Evolutionary conservation across 1,140 invertebrate genomes (phyloP).

Genomic region (Diabrotica virgifera): DNA sequence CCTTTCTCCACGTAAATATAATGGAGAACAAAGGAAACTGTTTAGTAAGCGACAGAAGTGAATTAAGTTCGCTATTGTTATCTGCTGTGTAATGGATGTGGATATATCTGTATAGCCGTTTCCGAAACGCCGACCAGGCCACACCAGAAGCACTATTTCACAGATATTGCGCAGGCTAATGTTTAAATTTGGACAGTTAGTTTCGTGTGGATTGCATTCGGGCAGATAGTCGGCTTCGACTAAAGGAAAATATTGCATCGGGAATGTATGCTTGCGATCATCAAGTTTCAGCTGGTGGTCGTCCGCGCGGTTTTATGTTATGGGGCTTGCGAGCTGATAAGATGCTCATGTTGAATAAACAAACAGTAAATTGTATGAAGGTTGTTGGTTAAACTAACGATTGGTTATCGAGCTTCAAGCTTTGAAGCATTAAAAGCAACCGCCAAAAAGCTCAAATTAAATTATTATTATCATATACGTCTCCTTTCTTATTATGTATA

Average conservation of each 20-base stretch:
- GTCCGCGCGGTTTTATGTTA: background rate
- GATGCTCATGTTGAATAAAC: background rate
- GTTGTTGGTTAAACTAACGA: too few species aligned
- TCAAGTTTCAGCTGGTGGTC: too few species aligned
- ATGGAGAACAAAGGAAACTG: constrained; percentile 34
- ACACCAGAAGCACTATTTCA: constrained; percentile 28
- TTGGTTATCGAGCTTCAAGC: too few species aligned
- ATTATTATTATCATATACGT: too few species aligned
- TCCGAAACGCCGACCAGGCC: constrained; percentile 20
- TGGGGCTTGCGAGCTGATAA: background rate
- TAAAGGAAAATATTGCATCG: background rate
- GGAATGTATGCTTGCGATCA: background rate
- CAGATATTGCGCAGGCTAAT: constrained; percentile 26
- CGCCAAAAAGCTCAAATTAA: too few species aligned
- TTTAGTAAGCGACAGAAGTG: constrained; percentile 33
- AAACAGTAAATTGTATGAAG: too few species aligned
- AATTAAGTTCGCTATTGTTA: constrained; percentile 36
- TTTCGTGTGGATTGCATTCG: constrained; percentile 1
- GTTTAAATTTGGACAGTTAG: constrained; percentile 12
- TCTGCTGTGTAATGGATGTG: constrained; percentile 34
- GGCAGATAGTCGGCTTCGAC: background rate
- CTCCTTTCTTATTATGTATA: too few species aligned
- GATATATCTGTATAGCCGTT: constrained; percentile 25
- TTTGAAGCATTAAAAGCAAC: too few species aligned
- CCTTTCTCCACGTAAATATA: constrained; percentile 23